Base-by-base conservation (phyloP, 2,888 invertebrate species). In the Pristionchus entomophagus region DNA sequence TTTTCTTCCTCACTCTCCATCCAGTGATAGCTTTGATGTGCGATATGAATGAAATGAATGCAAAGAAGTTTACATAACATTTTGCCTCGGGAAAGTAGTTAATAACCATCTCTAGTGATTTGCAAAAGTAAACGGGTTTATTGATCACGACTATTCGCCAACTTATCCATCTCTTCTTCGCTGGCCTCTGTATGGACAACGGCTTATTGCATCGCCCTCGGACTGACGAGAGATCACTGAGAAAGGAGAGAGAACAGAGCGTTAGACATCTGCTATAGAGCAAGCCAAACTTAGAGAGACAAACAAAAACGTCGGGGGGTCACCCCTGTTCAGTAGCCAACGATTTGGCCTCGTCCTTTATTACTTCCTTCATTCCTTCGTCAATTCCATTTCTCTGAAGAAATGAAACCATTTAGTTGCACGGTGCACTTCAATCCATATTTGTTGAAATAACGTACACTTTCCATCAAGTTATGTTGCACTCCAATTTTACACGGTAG, bases 261-360 rank as follows among this genome's bases (percentile, higher is more conserved):
- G 32, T 19, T 4, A 80, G 80, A 80, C 3, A 5, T 14, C 0
- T 6, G 19, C 32, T 51, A 51, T 51, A 80, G 51, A 80, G n/a
- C 1, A 2, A 4, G 35, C 0, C 19, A 53, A 51, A 1, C 6
- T n/a, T 3, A n/a, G 80, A 80, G 80, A 80, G 80, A 49, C 51
- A 49, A 51, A 80, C 77, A 77, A 77, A 49, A 77, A 77, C 45
- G 49, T 29, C 26, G 73, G 6, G 73, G n/a, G 73, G 41, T 41
- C n/a, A 73, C 73, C 45, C 3, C 41, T 73, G 73, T 45, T 38
- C 45, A 26, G 73, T 73, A 73, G 73, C 73, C 65, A n/a, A n/a
- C 29, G 35, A 32, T 14, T 32, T 17, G 17, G 5, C 26, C 41
- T 35, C 65, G 35, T 0, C 19, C 65, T 12, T 65, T 65, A 65